Evolutionary conservation across 2,888 invertebrate species (phyloP).

Genomic region (Galeruca laticollis): DNA sequence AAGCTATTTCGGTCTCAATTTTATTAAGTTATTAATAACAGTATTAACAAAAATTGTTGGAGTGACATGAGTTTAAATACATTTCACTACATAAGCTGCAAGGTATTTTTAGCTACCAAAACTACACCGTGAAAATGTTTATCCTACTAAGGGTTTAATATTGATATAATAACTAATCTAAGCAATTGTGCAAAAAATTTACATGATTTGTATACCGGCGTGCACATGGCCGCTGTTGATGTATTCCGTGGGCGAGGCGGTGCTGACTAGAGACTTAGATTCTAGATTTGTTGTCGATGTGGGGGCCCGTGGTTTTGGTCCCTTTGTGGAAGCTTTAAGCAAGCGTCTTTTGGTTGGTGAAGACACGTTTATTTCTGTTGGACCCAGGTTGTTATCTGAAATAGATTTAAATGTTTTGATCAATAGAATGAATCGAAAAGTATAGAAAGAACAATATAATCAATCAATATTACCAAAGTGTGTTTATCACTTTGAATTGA

Average conservation of each 20-base stretch:
- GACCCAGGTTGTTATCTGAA: constrained; percentile 51
- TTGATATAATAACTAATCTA: constrained; percentile 3
- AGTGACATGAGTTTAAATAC: no score
- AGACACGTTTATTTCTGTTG: constrained; percentile 41
- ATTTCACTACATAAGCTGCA: no score
- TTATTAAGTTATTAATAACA: no score
- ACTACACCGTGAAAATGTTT: no score
- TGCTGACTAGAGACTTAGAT: constrained; percentile 7
- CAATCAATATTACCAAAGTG: no score
- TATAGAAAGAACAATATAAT: no score
- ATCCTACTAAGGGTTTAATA: neutral
- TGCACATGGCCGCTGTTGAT: constrained; percentile 62
- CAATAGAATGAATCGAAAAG: no score
- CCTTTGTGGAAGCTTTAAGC: constrained; percentile 21
- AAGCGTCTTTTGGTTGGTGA: constrained; percentile 40
- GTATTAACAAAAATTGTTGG: no score
- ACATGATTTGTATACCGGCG: constrained; percentile 67
- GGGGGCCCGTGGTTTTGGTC: constrained; percentile 21
- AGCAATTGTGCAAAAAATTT: constrained; percentile 57
- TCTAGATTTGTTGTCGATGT: neutral
- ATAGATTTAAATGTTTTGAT: constrained; percentile 26
- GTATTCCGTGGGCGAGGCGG: constrained; percentile 46
- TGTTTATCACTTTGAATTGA: no score
- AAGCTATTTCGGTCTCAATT: no score
- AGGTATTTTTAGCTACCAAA: no score